Percentiles rank a stretch among this genome's conserved stretches.
Conservation (phyloP, 2,113 vertebrate genomes). For the Hemiscyllium ocellatum region DNA sequence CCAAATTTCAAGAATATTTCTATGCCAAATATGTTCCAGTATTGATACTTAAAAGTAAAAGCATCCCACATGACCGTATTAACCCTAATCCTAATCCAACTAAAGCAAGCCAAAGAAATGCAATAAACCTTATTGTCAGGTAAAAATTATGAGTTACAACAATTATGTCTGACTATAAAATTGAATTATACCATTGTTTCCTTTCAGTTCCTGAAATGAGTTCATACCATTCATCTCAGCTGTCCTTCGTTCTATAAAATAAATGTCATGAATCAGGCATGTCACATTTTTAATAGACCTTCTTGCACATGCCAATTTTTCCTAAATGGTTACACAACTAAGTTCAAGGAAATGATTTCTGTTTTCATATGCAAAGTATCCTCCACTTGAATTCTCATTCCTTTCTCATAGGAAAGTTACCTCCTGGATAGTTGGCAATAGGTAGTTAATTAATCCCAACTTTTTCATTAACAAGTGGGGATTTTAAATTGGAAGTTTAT, state of each 20-base stretch:
- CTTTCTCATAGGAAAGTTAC: not conserved
- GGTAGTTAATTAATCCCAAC: not conserved
- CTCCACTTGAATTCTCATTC: not conserved
- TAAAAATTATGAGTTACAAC: not conserved
- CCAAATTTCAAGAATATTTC: not conserved
- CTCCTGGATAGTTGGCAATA: not conserved
- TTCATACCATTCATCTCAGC: not conserved
- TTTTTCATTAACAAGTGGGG: not conserved
- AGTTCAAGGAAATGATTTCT: not conserved
- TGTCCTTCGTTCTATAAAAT: not conserved
- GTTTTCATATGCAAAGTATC: not conserved
- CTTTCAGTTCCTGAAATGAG: conserved; percentile 14
- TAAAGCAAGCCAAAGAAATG: not conserved
- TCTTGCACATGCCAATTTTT: not conserved
- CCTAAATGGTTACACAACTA: not conserved
- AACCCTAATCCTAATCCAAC: too few species aligned
- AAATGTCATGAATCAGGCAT: not conserved
- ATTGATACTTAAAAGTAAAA: not conserved
- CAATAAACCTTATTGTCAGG: conserved; percentile 12
- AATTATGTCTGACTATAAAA: conserved; percentile 6
- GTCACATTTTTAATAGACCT: not conserved
- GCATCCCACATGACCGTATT: not conserved
- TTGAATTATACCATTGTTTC: not conserved
- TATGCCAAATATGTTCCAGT: not conserved
- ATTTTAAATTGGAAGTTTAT: not conserved